Conservation (phyloP, 1,140 invertebrate genomes). For the Arion vulgaris region DNA sequence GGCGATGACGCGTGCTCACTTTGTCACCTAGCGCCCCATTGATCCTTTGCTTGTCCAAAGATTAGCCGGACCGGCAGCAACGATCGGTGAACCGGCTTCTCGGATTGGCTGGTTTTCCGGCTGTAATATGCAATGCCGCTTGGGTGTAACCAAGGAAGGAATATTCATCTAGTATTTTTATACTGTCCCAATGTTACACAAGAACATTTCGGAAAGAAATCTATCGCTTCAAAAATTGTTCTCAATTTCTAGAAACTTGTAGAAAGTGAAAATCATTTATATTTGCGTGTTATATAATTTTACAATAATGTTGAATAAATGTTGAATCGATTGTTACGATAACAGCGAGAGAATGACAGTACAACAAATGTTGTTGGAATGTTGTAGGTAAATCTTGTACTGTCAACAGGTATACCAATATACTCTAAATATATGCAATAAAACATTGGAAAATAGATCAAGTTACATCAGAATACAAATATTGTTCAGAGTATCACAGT, state of each 20-base stretch:
- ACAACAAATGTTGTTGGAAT: no score
- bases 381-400: no score
- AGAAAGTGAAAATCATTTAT: not conserved
- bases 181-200: not conserved
- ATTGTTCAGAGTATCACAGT: no score
- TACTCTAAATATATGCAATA: no score
- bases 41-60: slow-evolving; percentile 27
- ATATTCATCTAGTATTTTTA: slow-evolving; percentile 13
- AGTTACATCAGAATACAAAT: no score
- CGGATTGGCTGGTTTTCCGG: slow-evolving; percentile 21
- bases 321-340: no score
- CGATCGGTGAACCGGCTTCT: slow-evolving; percentile 18
- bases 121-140: slow-evolving; percentile 15
- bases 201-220: not conserved
- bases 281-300: not conserved
- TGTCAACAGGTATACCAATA: no score
- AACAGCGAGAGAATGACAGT: no score
- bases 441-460: no score
- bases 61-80: slow-evolving; percentile 21
- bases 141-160: slow-evolving; percentile 15
- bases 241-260: not conserved
- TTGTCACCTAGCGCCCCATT: slow-evolving; percentile 26
- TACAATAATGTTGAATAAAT: not conserved
- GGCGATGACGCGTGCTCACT: slow-evolving; percentile 22
- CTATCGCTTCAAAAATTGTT: not conserved